A percentile compares a stretch with the other conserved stretches of the same genome.
Conservation (phyloP, 2,888 invertebrate genomes). For the Dyspetes luteomarginatus region DNA sequence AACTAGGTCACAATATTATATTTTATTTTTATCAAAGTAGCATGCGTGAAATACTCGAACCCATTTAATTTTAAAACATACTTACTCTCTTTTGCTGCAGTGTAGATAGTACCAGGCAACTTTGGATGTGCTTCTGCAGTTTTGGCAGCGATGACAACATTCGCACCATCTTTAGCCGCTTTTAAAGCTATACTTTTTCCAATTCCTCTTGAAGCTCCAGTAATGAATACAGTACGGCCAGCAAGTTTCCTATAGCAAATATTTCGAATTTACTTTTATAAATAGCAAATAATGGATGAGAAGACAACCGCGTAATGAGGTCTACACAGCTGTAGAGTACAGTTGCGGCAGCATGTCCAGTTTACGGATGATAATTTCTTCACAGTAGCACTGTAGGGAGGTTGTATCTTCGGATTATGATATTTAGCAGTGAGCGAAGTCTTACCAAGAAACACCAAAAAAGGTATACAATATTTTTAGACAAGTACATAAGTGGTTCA, state of each 20-base stretch:
- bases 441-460: too few relatives aligned
- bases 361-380: neutral
- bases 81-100: slow-evolving; percentile 94
- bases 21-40: too few relatives aligned
- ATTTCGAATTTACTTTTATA: neutral
- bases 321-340: too few relatives aligned
- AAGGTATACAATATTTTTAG: too few relatives aligned
- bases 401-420: too few relatives aligned
- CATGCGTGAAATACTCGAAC: neutral
- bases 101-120: slow-evolving; percentile 95
- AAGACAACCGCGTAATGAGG: too few relatives aligned
- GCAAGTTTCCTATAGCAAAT: slow-evolving; percentile 87
- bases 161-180: slow-evolving; percentile 96
- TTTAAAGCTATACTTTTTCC: slow-evolving; percentile 97
- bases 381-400: too few relatives aligned
- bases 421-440: too few relatives aligned
- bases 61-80: slow-evolving; percentile 56
- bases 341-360: neutral
- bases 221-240: slow-evolving; percentile 96
- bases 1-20: too few relatives aligned
- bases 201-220: slow-evolving; percentile 98
- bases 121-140: slow-evolving; percentile 96
- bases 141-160: slow-evolving; percentile 96
- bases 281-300: neutral
- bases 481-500: too few relatives aligned